phyloP scores from a whole-genome alignment of 1,140 invertebrate species.

The Ctenoplectra terminalis region DNA sequence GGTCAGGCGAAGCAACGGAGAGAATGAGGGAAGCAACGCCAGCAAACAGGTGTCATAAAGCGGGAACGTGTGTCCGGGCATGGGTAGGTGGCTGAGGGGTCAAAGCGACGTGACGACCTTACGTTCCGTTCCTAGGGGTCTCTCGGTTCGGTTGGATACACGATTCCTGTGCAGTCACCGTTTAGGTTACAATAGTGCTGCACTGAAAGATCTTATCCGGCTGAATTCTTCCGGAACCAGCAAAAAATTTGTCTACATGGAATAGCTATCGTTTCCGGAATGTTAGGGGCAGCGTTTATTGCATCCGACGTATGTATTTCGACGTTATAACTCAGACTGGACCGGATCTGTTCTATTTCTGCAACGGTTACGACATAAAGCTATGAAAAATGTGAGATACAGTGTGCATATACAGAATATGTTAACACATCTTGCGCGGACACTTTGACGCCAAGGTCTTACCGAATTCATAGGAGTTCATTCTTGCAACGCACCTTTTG shows the following conservation, averaged over 20 bases:
- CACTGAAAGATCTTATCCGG: constrained; percentile 37
- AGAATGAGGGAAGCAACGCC: constrained; percentile 53
- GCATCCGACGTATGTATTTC: background rate
- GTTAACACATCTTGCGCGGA: no score
- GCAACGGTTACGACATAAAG: no score
- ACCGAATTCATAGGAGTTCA: no score
- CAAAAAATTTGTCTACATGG: constrained; percentile 11
- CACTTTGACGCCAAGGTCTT: no score
- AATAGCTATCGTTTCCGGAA: background rate
- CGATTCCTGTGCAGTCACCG: constrained; percentile 34
- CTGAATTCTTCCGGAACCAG: constrained; percentile 17
- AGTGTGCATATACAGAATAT: no score
- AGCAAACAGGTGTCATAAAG: constrained; percentile 71
- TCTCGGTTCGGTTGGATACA: background rate
- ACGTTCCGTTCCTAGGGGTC: constrained; percentile 21
- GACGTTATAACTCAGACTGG: no score
- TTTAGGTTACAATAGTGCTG: constrained; percentile 44
- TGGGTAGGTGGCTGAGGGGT: constrained; percentile 43
- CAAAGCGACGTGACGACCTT: constrained; percentile 61
- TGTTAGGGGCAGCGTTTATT: background rate
- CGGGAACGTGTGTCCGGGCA: constrained; percentile 62
- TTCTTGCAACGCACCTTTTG: no score
- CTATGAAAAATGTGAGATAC: no score
- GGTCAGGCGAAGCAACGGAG: background rate
- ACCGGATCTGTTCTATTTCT: no score